Percentiles rank a stretch among this genome's conserved stretches.
Evolutionary conservation across 2,113 vertebrate genomes (phyloP).

Genomic region (Pyrgilauda ruficollis): DNA sequence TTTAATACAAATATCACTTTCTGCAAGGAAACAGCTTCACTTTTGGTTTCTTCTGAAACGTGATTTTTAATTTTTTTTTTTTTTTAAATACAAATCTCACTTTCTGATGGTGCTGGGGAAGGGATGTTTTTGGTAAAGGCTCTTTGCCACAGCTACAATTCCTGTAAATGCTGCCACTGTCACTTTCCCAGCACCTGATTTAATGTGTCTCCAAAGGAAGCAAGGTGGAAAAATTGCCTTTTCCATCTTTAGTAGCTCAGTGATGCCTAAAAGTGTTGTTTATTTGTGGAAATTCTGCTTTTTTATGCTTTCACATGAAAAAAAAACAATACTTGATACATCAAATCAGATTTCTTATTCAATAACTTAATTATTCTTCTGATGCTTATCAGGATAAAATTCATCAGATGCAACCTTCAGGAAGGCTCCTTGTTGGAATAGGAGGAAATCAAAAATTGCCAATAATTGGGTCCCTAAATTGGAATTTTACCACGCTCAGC

Average conservation of each 20-base stretch:
- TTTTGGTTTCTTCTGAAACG: background rate
- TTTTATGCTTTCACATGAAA: background rate
- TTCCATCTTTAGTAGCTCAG: background rate
- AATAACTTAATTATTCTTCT: background rate
- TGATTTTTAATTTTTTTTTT: background rate
- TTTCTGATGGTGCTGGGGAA: too few species aligned
- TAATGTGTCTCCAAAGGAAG: background rate
- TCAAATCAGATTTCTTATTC: background rate
- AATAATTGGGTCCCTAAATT: background rate
- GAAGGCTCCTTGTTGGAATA: background rate
- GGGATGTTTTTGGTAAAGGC: background rate
- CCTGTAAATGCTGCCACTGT: background rate
- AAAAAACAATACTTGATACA: background rate
- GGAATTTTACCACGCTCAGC: accelerated
- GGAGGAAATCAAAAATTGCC: background rate
- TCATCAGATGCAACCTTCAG: background rate
- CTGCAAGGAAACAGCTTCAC: too few species aligned
- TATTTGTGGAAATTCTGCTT: background rate
- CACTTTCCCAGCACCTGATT: background rate
- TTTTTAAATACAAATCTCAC: too few species aligned
- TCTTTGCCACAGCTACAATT: background rate
- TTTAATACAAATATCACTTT: too few species aligned
- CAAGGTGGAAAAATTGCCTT: background rate
- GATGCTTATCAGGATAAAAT: background rate
- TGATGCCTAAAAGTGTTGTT: background rate